Conservation (phyloP, 2,888 invertebrate genomes). For the Carcina quercana region DNA sequence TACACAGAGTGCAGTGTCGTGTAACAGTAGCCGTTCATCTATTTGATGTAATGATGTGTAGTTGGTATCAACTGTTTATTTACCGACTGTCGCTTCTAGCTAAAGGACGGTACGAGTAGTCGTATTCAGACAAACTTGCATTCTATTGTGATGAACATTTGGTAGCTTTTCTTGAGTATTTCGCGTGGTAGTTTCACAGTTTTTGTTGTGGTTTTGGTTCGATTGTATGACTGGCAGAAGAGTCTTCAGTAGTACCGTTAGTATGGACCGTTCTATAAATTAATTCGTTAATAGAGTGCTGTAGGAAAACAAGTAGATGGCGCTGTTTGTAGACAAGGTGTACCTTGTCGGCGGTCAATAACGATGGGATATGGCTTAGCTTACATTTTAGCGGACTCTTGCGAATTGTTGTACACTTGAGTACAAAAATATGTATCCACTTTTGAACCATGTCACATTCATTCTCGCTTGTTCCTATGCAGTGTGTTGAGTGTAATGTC, state of each 20-base stretch:
- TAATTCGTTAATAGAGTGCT: constrained; percentile 43
- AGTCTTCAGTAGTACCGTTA: constrained; percentile 65
- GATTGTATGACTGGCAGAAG: constrained; percentile 57
- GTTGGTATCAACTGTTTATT: constrained; percentile 70
- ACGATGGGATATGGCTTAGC: constrained; percentile 11
- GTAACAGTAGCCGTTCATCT: constrained; percentile 47
- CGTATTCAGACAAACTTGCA: constrained; percentile 21
- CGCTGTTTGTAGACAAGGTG: not conserved
- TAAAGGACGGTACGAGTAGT: constrained; percentile 30
- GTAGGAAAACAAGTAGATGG: constrained; percentile 3
- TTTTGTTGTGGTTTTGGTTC: constrained; percentile 18
- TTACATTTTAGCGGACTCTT: constrained; percentile 19
- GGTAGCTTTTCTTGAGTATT: constrained; percentile 21
- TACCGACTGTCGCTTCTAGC: constrained; percentile 40
- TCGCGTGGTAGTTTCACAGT: constrained; percentile 12
- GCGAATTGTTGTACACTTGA: too few relatives aligned
- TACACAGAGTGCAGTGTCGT: constrained; percentile 47
- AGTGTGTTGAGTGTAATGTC: too few relatives aligned
- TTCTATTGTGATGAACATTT: constrained; percentile 21
- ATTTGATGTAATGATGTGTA: constrained; percentile 66
- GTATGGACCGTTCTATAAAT: constrained; percentile 57
- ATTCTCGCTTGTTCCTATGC: too few relatives aligned
- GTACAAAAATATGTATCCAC: too few relatives aligned
- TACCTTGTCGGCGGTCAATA: constrained; percentile 10
- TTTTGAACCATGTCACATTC: too few relatives aligned